Percentiles rank a stretch among this genome's conserved stretches.
Conservation (phyloP, 2,797 vertebrate genomes). For the Ataeniobius toweri region DNA sequence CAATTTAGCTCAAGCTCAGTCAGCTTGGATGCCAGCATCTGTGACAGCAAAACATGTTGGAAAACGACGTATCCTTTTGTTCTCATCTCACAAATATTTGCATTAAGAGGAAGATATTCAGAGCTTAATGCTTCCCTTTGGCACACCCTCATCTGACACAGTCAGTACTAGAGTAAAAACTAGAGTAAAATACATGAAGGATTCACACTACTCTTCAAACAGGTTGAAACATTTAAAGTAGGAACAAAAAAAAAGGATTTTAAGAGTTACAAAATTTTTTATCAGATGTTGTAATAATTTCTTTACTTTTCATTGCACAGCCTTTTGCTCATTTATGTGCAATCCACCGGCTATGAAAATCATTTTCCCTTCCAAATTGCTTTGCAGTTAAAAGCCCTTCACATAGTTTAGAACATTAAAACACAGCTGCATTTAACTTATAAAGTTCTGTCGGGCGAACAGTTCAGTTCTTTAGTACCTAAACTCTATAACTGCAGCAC, state of each 20-base stretch:
- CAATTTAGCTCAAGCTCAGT: not conserved
- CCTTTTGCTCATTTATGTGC: constrained; percentile 32
- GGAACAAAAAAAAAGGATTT: constrained; percentile 6
- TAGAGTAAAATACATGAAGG: constrained; percentile 55
- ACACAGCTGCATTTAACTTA: not conserved
- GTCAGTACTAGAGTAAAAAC: constrained; percentile 56
- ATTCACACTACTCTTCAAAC: constrained; percentile 53
- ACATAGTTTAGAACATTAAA: not conserved
- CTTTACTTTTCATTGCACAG: constrained; percentile 30
- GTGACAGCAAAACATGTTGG: not conserved
- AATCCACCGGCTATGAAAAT: constrained; percentile 2
- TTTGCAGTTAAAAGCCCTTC: constrained; percentile 32
- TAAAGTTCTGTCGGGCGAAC: not conserved
- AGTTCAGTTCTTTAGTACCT: not conserved
- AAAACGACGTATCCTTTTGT: not conserved
- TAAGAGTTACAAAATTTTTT: not conserved
- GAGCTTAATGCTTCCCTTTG: constrained; percentile 62
- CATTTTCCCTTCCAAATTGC: constrained; percentile 34
- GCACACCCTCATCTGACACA: constrained; percentile 62
- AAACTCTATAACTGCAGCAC: not conserved
- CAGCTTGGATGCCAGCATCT: not conserved
- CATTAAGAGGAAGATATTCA: constrained; percentile 44
- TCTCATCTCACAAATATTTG: not conserved
- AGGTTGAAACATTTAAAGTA: constrained; percentile 42
- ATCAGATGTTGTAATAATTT: constrained; percentile 30